Percentiles rank a stretch among this genome's conserved stretches.
Conservation (phyloP, 1,140 invertebrate species). For the Microvelia longipes region DNA sequence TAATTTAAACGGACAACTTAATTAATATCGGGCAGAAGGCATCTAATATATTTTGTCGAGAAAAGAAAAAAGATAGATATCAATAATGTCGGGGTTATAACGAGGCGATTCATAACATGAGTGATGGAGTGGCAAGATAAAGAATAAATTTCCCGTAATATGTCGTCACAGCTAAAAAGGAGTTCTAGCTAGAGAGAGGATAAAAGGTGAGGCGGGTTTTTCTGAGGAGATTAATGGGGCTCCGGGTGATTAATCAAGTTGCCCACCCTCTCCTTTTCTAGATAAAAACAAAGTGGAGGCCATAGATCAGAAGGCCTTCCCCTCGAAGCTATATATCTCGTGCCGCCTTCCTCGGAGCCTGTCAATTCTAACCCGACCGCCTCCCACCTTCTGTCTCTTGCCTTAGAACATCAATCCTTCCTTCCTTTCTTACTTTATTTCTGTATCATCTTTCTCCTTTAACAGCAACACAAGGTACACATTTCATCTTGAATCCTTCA, state of each 20-base stretch:
- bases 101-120: neutral
- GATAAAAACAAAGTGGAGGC: neutral
- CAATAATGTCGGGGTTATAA: neutral
- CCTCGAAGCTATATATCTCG: neutral
- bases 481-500: neutral
- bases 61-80: neutral
- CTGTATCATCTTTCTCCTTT: neutral
- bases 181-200: neutral
- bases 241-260: neutral
- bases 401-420: neutral
- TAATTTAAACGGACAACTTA: neutral
- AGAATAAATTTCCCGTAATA: neutral
- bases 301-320: neutral
- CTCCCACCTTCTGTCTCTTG: neutral
- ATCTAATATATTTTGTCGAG: neutral
- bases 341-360: neutral
- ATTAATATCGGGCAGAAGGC: neutral
- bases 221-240: neutral
- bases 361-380: neutral
- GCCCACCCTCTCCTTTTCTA: neutral
- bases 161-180: neutral
- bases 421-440: neutral
- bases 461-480: neutral
- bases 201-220: neutral
- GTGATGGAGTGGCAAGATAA: neutral